A percentile compares a stretch with the other conserved stretches of the same genome.
phyloP scores from a whole-genome alignment of 2,888 invertebrate species.

The Synanthedon andrenaeformis region DNA sequence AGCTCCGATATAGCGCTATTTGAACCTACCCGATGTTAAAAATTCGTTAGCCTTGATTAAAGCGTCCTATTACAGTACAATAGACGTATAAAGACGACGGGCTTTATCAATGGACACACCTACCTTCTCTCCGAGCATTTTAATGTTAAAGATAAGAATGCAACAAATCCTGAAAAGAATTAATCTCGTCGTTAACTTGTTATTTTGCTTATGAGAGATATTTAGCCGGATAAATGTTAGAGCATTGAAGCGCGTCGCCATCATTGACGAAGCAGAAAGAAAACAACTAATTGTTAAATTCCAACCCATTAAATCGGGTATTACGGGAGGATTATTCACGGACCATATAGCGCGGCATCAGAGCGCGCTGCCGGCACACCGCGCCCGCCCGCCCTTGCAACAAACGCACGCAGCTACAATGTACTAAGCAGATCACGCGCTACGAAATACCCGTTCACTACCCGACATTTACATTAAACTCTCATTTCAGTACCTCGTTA shows the following conservation, averaged over 20 bases:
- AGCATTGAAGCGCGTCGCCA: conserved; percentile 29
- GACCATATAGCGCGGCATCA: conserved; percentile 59
- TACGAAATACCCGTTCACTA: conserved; percentile 18
- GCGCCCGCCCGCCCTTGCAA: conserved; percentile 17
- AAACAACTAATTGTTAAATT: conserved; percentile 69
- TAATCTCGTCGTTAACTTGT: no score
- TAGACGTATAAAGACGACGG: conserved; percentile 31
- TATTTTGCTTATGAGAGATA: no score
- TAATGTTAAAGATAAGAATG: no score
- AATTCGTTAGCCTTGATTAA: conserved; percentile 45
- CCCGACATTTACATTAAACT: conserved; percentile 27
- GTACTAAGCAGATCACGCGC: conserved; percentile 11
- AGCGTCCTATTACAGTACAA: conserved; percentile 28
- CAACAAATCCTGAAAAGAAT: no score
- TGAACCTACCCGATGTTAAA: conserved; percentile 24
- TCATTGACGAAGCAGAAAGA: conserved; percentile 61
- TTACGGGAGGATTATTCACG: conserved; percentile 66
- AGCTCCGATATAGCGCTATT: conserved; percentile 13
- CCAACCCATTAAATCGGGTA: conserved; percentile 65
- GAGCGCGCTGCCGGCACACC: conserved; percentile 25
- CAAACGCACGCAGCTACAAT: conserved; percentile 18
- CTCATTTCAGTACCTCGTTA: conserved; percentile 21
- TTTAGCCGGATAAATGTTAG: conserved; percentile 1
- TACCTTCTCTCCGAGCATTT: background rate
- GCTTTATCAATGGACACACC: conserved; percentile 24